These are phyloP conservation scores for Protonemura montana DNA, from an alignment of 2,888 invertebrate genomes.

Conservation along the genomic window DNA sequence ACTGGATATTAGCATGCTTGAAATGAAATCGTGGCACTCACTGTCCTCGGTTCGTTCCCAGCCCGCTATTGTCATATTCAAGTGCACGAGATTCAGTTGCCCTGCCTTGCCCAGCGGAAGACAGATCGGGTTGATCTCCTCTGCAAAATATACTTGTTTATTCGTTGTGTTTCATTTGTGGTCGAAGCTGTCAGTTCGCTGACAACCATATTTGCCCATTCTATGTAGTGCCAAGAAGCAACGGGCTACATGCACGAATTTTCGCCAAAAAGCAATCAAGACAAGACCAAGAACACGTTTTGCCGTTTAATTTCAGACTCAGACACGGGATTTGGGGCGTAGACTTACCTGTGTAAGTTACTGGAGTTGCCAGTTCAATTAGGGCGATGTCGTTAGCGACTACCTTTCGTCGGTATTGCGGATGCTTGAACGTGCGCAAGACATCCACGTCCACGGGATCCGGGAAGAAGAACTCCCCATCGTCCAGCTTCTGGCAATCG, in stretches of 20 bases:
- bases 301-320: no score
- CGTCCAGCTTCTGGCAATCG: constrained; percentile 55
- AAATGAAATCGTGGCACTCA: no score
- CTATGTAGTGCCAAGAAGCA: no score
- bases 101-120: constrained; percentile 60
- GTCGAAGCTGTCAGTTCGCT: no score
- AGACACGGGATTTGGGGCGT: no score
- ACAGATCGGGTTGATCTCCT: constrained; percentile 68
- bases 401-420: constrained; percentile 61
- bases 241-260: no score
- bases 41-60: constrained; percentile 56
- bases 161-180: no score
- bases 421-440: constrained; percentile 63
- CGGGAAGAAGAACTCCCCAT: constrained; percentile 30
- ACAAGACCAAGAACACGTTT: no score
- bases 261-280: no score
- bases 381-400: constrained; percentile 70
- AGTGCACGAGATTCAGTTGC: constrained; percentile 56
- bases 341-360: not conserved
- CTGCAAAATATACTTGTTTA: constrained; percentile 58
- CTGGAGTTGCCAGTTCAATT: constrained; percentile 29
- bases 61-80: constrained; percentile 64
- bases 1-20: no score
- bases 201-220: no score
- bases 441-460: constrained; percentile 59